Evolutionary conservation across 2,888 invertebrate genomes (phyloP).

Genomic region (Limenitis arthemis): DNA sequence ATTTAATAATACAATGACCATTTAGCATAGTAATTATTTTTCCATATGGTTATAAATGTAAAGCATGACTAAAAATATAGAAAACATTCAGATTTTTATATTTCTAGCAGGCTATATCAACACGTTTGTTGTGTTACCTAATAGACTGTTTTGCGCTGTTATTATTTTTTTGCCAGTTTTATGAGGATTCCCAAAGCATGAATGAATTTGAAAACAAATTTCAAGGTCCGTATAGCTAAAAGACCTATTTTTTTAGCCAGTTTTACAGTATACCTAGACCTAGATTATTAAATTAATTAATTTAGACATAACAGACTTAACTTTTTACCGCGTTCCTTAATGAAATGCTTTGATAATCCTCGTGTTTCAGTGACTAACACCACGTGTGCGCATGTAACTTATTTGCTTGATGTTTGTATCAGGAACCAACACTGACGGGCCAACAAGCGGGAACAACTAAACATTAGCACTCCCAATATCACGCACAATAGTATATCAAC

Average conservation of each 20-base stretch:
- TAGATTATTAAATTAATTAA: too few relatives aligned
- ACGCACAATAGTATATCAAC: constrained; percentile 14
- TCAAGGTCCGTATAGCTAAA: too few relatives aligned
- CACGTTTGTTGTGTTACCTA: constrained; percentile 12
- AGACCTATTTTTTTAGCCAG: too few relatives aligned
- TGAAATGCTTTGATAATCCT: constrained; percentile 19
- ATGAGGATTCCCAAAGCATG: constrained; percentile 24
- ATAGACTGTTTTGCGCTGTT: constrained; percentile 26
- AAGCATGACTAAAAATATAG: too few relatives aligned
- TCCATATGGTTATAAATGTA: constrained; percentile 15
- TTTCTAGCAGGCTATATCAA: constrained; percentile 16
- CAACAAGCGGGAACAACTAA: constrained; percentile 56
- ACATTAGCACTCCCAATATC: constrained; percentile 19
- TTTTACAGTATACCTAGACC: too few relatives aligned
- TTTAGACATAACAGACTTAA: too few relatives aligned
- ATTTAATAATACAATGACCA: constrained; percentile 1
- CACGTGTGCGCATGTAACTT: constrained; percentile 65
- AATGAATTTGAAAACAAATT: background rate
- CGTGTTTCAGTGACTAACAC: constrained; percentile 27
- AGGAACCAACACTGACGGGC: constrained; percentile 68
- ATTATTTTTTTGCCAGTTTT: constrained; percentile 27
- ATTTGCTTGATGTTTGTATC: constrained; percentile 64
- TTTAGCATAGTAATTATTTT: constrained; percentile 10
- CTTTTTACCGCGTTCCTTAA: too few relatives aligned
- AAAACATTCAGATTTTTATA: too few relatives aligned